Percentiles rank a stretch among this genome's conserved stretches.
Evolutionary conservation across 2,797 vertebrate genomes (phyloP).

Genomic region (Vireo griseus): DNA sequence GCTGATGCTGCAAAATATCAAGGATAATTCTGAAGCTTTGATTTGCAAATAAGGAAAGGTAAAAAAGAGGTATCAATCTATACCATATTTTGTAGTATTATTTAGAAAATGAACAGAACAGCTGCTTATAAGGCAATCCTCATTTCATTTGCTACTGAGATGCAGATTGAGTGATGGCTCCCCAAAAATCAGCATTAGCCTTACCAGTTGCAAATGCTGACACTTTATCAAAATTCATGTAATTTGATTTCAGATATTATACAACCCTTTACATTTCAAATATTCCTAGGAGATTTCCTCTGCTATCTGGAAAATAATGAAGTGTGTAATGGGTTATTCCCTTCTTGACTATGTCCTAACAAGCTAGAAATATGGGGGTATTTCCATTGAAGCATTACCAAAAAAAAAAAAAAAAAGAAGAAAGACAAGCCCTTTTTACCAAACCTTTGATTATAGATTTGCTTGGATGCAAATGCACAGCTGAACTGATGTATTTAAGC

Average conservation of each 20-base stretch:
- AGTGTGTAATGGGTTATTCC: slow-evolving; percentile 33
- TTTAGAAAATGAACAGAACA: not conserved
- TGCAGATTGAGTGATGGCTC: not conserved
- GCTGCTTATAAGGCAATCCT: not conserved
- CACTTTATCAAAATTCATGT: slow-evolving; percentile 29
- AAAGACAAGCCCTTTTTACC: not conserved
- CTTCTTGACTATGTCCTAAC: slow-evolving; percentile 5
- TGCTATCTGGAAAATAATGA: slow-evolving; percentile 52
- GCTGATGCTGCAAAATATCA: not conserved
- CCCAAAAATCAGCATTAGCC: not conserved
- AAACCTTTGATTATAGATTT: not conserved
- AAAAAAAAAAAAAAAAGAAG: too few species aligned
- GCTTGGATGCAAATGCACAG: not conserved
- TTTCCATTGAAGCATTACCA: not conserved
- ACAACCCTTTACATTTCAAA: slow-evolving; percentile 8
- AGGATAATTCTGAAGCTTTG: not conserved
- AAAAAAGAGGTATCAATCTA: not conserved
- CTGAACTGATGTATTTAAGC: not conserved
- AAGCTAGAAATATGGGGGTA: not conserved
- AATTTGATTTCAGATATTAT: not conserved
- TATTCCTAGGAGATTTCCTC: slow-evolving; percentile 27
- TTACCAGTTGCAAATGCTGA: not conserved
- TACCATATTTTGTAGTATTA: not conserved
- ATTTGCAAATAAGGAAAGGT: not conserved
- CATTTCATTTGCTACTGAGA: not conserved